These are phyloP conservation scores for Amphipyra tragopoginis DNA, from an alignment of 2,888 invertebrate species.

Conservation along the genomic window DNA sequence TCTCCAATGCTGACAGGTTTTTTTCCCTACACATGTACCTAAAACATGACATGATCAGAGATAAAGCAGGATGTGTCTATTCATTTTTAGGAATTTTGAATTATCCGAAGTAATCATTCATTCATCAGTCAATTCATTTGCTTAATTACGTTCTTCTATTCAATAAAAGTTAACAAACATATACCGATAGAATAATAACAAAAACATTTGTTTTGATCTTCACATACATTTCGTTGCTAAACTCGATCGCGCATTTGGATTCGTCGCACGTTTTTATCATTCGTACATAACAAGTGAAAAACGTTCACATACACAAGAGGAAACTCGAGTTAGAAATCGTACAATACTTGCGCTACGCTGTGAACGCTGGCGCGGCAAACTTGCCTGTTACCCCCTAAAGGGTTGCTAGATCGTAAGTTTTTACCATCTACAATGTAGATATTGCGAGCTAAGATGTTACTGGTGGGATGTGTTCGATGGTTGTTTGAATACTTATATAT, in stretches of 20 bases:
- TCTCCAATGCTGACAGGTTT: too few species aligned
- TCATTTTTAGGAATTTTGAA: too few species aligned
- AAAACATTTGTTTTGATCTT: slow-evolving; percentile 41
- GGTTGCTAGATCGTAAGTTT: slow-evolving; percentile 41
- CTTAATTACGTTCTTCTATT: slow-evolving; percentile 21
- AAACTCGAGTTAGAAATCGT: slow-evolving; percentile 68
- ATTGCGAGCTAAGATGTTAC: slow-evolving; percentile 31
- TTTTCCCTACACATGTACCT: too few species aligned
- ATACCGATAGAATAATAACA: slow-evolving; percentile 19
- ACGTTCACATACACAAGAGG: slow-evolving; percentile 66
- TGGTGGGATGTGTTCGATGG: slow-evolving; percentile 7
- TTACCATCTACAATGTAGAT: slow-evolving; percentile 25
- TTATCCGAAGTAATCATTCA: too few species aligned
- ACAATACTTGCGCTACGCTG: slow-evolving; percentile 56
- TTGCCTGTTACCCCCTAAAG: slow-evolving; percentile 56
- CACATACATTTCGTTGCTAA: slow-evolving; percentile 31
- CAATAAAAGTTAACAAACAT: slow-evolving; percentile 16
- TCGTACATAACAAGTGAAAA: slow-evolving; percentile 75
- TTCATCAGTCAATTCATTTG: not conserved
- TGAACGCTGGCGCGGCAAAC: slow-evolving; percentile 67
- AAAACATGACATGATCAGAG: too few species aligned
- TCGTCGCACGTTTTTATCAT: slow-evolving; percentile 74
- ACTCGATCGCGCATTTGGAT: slow-evolving; percentile 57
- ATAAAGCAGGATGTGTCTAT: too few species aligned
- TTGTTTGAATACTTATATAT: slow-evolving; percentile 9